A percentile compares a stretch with the other conserved stretches of the same genome.
phyloP scores from a whole-genome alignment of 2,113 vertebrate genomes.

The Nothobranchius furzeri region DNA sequence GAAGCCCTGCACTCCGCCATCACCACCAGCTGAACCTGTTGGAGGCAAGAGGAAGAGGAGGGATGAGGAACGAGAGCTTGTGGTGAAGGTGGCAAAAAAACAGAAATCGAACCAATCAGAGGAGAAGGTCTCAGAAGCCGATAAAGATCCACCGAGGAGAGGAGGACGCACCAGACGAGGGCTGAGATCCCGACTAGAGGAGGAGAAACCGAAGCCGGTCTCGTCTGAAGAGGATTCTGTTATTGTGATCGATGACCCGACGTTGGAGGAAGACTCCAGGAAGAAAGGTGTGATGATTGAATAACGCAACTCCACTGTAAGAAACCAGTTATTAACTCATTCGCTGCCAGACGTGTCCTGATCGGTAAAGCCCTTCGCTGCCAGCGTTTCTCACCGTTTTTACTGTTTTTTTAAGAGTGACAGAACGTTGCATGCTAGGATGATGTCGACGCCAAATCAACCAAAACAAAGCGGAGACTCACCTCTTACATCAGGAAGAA shows the following conservation, averaged over 20 bases:
- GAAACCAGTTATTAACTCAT: background rate
- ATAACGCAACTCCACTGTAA: background rate
- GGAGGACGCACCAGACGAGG: slow-evolving; percentile 50
- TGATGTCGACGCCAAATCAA: too few species aligned
- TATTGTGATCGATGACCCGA: slow-evolving; percentile 43
- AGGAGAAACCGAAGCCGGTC: slow-evolving; percentile 9
- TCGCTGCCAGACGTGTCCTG: too few species aligned
- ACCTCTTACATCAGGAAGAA: too few species aligned
- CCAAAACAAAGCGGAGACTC: too few species aligned
- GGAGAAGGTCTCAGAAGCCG: slow-evolving; percentile 2
- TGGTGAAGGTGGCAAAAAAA: slow-evolving; percentile 72
- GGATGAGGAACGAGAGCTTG: slow-evolving; percentile 42
- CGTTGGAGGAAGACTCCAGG: slow-evolving; percentile 14
- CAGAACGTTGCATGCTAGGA: too few species aligned
- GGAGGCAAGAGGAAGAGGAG: slow-evolving; percentile 76
- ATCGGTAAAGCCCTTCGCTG: too few species aligned
- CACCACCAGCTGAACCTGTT: slow-evolving; percentile 11
- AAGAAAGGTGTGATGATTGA: slow-evolving; percentile 50
- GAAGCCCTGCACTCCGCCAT: background rate
- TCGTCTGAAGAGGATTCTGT: slow-evolving; percentile 26
- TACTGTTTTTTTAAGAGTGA: too few species aligned
- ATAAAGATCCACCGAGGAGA: slow-evolving; percentile 27
- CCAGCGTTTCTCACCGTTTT: too few species aligned
- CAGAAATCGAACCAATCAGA: slow-evolving; percentile 50
- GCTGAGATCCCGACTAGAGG: slow-evolving; percentile 34